These are phyloP conservation scores for Ommatoiulus sabulosus DNA, from an alignment of 2,888 invertebrate genomes.

Conservation along the genomic window DNA sequence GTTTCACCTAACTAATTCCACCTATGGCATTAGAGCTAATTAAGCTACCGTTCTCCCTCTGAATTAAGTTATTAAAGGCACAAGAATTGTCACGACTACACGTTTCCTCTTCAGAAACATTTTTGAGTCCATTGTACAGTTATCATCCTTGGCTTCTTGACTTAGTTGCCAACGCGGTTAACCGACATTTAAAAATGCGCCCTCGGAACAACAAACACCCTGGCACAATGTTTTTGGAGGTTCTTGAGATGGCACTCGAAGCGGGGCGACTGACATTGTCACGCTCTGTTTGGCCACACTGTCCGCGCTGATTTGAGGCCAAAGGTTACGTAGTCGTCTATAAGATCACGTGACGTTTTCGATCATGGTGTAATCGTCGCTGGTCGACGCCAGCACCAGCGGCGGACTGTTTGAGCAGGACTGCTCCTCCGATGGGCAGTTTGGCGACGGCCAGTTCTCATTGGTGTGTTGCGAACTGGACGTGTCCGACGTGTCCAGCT, in stretches of 20 bases:
- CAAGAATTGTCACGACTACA: too few species aligned
- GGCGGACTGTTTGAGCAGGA: slow-evolving; percentile 31
- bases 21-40: too few species aligned
- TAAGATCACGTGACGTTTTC: slow-evolving; percentile 35
- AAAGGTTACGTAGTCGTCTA: neutral
- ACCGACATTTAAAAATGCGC: neutral
- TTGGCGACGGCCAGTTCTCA: slow-evolving; percentile 50
- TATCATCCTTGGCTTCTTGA: slow-evolving; percentile 12
- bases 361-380: slow-evolving; percentile 29
- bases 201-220: neutral
- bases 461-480: slow-evolving; percentile 51
- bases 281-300: neutral
- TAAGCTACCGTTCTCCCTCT: too few species aligned
- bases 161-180: neutral
- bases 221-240: neutral
- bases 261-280: neutral
- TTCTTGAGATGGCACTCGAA: neutral
- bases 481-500: slow-evolving; percentile 49
- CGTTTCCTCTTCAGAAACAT: neutral
- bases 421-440: slow-evolving; percentile 47
- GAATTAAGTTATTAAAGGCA: too few species aligned
- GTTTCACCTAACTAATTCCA: too few species aligned
- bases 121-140: neutral
- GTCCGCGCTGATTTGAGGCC: neutral
- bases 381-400: slow-evolving; percentile 15